A percentile compares a stretch with the other conserved stretches of the same genome.
These are phyloP conservation scores for Malaclemys terrapin DNA, from an alignment of 2,113 vertebrate species.

Conservation along the genomic window DNA sequence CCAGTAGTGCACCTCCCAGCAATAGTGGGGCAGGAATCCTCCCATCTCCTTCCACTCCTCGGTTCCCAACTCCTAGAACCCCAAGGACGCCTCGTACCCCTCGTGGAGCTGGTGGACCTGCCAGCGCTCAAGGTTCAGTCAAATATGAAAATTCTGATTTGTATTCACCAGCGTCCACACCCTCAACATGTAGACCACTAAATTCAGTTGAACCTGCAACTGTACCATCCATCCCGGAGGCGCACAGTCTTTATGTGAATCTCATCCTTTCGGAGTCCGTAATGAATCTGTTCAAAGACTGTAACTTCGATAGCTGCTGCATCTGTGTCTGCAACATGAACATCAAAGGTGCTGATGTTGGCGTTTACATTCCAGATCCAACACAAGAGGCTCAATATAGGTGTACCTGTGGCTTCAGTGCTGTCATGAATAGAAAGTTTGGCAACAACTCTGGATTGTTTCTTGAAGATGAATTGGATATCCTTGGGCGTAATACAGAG, in stretches of 20 bases:
- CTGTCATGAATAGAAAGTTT: constrained; percentile 96
- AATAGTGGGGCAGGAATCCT: constrained; percentile 93
- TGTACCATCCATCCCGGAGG: constrained; percentile 95
- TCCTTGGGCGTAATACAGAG: constrained; percentile 94
- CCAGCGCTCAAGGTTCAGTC: constrained; percentile 95
- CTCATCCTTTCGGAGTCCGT: constrained; percentile 98
- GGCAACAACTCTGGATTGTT: constrained; percentile 96
- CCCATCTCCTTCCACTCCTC: constrained; percentile 95
- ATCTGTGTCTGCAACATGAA: constrained; percentile 99
- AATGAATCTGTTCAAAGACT: constrained; percentile 99
- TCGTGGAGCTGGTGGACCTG: constrained; percentile 88
- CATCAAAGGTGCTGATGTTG: constrained; percentile 97
- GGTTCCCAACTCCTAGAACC: constrained; percentile 94
- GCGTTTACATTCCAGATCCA: constrained; percentile 96
- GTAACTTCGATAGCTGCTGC: constrained; percentile 99
- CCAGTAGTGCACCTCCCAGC: constrained; percentile 94
- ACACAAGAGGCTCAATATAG: constrained; percentile 90
- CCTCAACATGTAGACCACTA: constrained; percentile 94
- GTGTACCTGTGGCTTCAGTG: constrained; percentile 97
- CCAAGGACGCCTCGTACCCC: constrained; percentile 96
- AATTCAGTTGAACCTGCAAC: constrained; percentile 98
- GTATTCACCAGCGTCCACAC: constrained; percentile 96
- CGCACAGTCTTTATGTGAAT: constrained; percentile 98
- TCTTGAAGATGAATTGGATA: constrained; percentile 98
- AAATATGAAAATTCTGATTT: constrained; percentile 97